These are phyloP conservation scores for Lerista edwardsae DNA, from an alignment of 2,797 vertebrate genomes.

Conservation along the genomic window DNA sequence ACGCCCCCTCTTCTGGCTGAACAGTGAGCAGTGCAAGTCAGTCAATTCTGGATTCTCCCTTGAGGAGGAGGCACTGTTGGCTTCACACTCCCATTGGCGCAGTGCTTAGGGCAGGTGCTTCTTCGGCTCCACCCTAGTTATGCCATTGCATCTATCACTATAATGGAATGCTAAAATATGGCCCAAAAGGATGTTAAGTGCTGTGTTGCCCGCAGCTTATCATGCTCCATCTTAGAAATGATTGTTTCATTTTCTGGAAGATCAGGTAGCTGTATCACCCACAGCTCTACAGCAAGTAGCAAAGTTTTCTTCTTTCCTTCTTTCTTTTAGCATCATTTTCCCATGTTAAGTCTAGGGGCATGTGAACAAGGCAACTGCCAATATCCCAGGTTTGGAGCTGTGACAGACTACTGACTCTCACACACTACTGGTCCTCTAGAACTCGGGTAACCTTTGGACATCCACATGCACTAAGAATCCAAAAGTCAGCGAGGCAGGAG, in stretches of 20 bases:
- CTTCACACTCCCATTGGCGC: no score
- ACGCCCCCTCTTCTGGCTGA: no score
- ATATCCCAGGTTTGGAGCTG: neutral
- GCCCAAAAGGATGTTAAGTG: neutral
- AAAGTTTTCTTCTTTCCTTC: neutral
- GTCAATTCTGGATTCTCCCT: no score
- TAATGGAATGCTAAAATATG: neutral
- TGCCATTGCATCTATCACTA: no score
- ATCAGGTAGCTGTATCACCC: neutral
- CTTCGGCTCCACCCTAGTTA: no score
- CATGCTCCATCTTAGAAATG: neutral
- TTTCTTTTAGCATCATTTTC: neutral
- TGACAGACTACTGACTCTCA: neutral
- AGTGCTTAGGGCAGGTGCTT: no score
- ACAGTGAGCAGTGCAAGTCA: no score
- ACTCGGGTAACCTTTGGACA: neutral
- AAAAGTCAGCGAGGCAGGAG: no score
- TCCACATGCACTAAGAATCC: neutral
- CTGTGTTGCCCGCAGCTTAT: neutral
- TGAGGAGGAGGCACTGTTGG: no score
- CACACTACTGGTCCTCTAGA: neutral
- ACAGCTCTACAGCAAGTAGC: neutral
- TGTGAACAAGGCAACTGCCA: neutral
- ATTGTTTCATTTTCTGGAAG: neutral
- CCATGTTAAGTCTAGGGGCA: neutral